phyloP scores from a whole-genome alignment of 2,797 vertebrate genomes.

The Phoeniculus purpureus region DNA sequence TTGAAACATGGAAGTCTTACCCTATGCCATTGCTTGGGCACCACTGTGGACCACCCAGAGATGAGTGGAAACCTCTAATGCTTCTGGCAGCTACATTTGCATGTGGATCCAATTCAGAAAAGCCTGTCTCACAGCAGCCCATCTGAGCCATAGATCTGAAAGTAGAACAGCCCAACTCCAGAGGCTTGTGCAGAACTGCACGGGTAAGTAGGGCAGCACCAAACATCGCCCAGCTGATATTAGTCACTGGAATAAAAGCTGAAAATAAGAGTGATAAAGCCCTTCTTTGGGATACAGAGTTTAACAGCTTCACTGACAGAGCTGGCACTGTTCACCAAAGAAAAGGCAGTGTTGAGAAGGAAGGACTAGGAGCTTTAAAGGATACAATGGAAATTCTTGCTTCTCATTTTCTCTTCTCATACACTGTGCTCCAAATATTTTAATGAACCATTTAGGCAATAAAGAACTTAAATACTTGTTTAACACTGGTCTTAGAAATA shows the following conservation, averaged over 20 bases:
- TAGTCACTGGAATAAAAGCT: background rate
- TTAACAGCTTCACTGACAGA: background rate
- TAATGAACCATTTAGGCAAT: background rate
- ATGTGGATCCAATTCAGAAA: background rate
- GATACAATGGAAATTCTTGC: background rate
- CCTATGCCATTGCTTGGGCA: background rate
- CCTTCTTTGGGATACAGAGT: background rate
- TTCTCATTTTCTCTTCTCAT: background rate
- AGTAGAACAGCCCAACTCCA: background rate
- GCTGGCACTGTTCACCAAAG: background rate
- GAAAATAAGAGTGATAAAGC: background rate
- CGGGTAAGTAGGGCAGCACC: background rate
- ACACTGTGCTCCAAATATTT: background rate
- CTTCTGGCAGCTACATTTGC: background rate
- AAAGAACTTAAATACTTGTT: background rate
- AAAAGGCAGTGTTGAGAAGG: background rate
- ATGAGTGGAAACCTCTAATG: accelerated
- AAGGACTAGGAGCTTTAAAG: background rate
- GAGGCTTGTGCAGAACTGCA: accelerated
- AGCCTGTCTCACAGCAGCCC: background rate
- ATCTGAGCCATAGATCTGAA: accelerated
- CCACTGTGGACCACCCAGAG: accelerated
- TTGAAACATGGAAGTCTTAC: accelerated
- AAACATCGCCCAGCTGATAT: accelerated
- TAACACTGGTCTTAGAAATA: background rate